Conservation (phyloP, 1,140 invertebrate species). For the Sitobion miscanthi region DNA sequence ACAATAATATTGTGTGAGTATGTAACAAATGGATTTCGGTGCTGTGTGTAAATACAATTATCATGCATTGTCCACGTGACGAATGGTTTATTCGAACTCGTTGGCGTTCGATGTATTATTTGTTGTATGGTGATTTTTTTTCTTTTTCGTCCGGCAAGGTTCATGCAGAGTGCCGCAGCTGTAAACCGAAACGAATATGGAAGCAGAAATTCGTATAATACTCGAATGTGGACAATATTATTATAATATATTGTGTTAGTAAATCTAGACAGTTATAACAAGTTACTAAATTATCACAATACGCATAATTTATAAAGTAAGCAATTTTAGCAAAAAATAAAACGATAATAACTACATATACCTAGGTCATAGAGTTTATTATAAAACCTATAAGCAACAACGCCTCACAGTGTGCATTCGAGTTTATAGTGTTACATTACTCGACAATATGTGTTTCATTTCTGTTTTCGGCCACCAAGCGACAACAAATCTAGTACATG, state of each 20-base stretch:
- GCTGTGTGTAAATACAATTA: neutral
- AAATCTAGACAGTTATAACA: neutral
- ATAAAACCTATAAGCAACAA: neutral
- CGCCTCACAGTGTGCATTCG: neutral
- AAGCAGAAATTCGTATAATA: neutral
- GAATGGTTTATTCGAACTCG: neutral
- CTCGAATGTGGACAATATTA: neutral
- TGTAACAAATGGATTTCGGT: neutral
- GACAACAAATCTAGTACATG: neutral
- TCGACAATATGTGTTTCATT: neutral
- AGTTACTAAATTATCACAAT: neutral
- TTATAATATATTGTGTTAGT: neutral
- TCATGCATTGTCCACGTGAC: constrained; percentile 5
- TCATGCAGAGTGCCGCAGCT: no score
- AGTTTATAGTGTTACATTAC: neutral
- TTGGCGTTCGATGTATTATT: neutral
- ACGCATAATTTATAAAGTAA: neutral
- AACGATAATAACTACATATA: neutral
- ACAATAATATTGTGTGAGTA: neutral
- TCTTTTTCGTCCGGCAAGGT: neutral
- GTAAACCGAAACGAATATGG: neutral
- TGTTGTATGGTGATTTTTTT: neutral
- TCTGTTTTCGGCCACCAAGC: neutral
- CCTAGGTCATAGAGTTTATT: neutral
- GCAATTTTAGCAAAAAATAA: neutral